Conservation (phyloP, 2,888 invertebrate species). For the Agriopis aurantiaria region DNA sequence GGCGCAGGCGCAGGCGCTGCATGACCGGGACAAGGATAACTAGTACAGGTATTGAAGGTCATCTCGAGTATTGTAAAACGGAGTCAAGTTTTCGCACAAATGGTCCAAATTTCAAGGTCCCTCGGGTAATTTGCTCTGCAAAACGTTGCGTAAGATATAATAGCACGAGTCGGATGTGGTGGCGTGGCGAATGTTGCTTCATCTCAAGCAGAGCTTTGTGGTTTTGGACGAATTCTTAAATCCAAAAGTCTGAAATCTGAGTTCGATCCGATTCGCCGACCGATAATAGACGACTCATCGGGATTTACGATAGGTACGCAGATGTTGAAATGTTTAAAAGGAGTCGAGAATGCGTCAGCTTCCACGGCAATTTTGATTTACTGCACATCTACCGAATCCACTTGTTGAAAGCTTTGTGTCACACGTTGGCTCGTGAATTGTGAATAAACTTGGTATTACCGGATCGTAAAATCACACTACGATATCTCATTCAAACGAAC, state of each 20-base stretch:
- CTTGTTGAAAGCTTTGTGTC: too few relatives aligned
- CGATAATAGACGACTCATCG: too few relatives aligned
- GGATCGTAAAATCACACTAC: constrained; percentile 2
- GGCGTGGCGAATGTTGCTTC: constrained; percentile 8
- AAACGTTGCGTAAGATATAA: constrained; percentile 9
- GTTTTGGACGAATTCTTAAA: background rate
- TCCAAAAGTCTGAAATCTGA: background rate
- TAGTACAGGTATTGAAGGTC: constrained; percentile 2
- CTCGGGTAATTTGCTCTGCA: constrained; percentile 9
- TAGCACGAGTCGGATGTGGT: constrained; percentile 2
- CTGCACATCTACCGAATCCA: too few relatives aligned
- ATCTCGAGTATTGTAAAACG: background rate
- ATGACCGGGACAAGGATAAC: background rate
- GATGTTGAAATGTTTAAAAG: background rate
- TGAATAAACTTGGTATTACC: constrained; percentile 14
- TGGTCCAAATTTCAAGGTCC: constrained; percentile 12
- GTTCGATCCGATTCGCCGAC: background rate
- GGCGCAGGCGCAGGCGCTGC: background rate
- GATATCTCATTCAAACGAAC: background rate
- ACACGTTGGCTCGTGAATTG: too few relatives aligned
- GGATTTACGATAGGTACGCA: too few relatives aligned
- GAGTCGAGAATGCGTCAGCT: background rate
- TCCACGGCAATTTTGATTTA: too few relatives aligned
- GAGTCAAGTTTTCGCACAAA: constrained; percentile 17
- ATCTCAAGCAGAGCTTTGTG: background rate